These are phyloP conservation scores for Eubasilissa splendida DNA, from an alignment of 2,888 invertebrate genomes.

Conservation along the genomic window DNA sequence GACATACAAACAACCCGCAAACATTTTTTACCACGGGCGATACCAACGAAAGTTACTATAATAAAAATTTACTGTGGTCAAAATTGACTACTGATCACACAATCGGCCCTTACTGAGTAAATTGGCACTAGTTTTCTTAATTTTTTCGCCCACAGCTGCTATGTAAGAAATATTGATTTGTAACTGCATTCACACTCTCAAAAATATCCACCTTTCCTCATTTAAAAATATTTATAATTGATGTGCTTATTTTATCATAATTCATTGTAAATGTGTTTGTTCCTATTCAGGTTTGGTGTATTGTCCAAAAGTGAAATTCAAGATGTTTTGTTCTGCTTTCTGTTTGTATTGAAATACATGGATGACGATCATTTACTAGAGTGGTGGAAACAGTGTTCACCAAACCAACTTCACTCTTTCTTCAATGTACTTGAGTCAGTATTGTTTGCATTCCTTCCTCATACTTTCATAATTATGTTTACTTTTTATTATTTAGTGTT, in stretches of 20 bases:
- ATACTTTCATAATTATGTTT: too few relatives aligned
- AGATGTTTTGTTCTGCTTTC: constrained; percentile 90
- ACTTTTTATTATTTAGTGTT: too few relatives aligned
- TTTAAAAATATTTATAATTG: constrained; percentile 56
- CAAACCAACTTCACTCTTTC: constrained; percentile 87
- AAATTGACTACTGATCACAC: too few relatives aligned
- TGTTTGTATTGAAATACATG: constrained; percentile 92
- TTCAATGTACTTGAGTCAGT: constrained; percentile 88
- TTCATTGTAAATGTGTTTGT: constrained; percentile 29
- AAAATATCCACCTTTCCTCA: not conserved
- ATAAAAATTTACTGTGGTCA: too few relatives aligned
- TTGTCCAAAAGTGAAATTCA: constrained; percentile 83
- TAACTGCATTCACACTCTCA: too few relatives aligned
- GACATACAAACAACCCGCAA: too few relatives aligned
- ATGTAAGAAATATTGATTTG: too few relatives aligned
- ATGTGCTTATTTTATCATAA: constrained; percentile 52
- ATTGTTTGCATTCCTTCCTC: not conserved
- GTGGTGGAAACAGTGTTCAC: constrained; percentile 92
- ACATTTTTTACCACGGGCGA: too few relatives aligned
- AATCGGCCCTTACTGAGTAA: too few relatives aligned
- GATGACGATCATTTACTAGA: constrained; percentile 90
- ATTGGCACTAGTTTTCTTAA: too few relatives aligned
- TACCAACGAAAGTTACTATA: too few relatives aligned
- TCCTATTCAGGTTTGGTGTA: constrained; percentile 68
- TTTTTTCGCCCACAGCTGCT: too few relatives aligned